Evolutionary conservation across 2,888 invertebrate species (phyloP), one percentile per base, ranked within the genome.

Genomic region (Perizoma flavofasciatum): DNA sequence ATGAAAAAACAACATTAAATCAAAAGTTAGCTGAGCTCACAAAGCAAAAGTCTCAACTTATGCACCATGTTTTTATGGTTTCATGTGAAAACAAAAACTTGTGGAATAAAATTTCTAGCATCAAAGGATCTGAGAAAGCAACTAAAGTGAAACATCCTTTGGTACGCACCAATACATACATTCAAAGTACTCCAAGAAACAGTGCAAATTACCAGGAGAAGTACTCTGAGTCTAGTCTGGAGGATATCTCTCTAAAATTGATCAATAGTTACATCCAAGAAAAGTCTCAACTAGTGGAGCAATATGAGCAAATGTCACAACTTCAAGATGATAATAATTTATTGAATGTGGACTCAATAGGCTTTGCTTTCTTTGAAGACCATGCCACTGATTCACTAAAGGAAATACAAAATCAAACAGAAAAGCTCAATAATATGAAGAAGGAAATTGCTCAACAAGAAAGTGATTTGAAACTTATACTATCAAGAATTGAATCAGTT

Each of bases 31-130:
- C 94, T 22, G 95, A 96, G 65, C 86, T 97, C 57, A 94, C 92
- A 9, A 95, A 95, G 72, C 96, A 96, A 77, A 97, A 96, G 75
- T 94, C 94, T 0, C 96, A 96, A 75, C 86, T 97, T 0, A 93
- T 95, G 71, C 95, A 96, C 78, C 96, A 96, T 76, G 93, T 96
- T 37, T 94, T 94, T 71, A 96, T 97, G 96, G 96, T 97, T 7
- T 95, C 96, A 4, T 94, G 94, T 71, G 97, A 97, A 82, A 97
- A 97, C 80, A 95, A 95, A 73, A 95, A 95, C 67, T 84, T 97
- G 45, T 97, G 97, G 97, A 94, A 93, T 58, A 94, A 95, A 74
- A 89, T 97, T 56, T 95, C 95, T 5, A 93, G 93, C 9, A 65
- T 89, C 35, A 91, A 85, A 55, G 77, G 77, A 0, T 65, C 78